A percentile compares a stretch with the other conserved stretches of the same genome.
These are phyloP conservation scores for Epinephelus malabaricus DNA, from an alignment of 2,797 vertebrate genomes.

Conservation along the genomic window DNA sequence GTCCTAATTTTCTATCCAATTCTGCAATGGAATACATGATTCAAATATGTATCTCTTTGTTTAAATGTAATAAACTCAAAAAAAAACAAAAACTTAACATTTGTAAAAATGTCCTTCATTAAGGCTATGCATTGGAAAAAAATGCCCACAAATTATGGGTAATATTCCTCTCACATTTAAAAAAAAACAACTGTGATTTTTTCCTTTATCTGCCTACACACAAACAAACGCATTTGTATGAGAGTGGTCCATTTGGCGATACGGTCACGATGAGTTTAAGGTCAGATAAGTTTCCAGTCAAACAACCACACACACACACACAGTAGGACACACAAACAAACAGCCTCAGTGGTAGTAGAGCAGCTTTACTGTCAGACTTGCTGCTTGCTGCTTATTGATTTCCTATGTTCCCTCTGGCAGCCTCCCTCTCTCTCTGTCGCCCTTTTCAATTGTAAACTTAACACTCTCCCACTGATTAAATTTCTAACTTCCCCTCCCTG, in stretches of 20 bases:
- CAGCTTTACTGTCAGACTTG: constrained; percentile 53
- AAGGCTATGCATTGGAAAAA: background rate
- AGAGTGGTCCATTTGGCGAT: constrained; percentile 10
- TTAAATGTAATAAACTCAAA: too few relatives aligned
- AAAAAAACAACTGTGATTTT: background rate
- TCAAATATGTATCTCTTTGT: too few relatives aligned
- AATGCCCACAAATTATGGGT: background rate
- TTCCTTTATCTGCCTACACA: background rate
- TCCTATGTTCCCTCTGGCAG: constrained; percentile 56
- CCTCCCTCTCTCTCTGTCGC: constrained; percentile 19
- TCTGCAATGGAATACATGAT: too few relatives aligned
- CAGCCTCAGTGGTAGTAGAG: constrained; percentile 45
- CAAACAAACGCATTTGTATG: background rate
- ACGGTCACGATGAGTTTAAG: constrained; percentile 29
- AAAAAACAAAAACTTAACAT: background rate
- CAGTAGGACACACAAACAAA: constrained; percentile 11
- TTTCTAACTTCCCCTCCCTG: constrained; percentile 50
- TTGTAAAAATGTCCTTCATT: background rate
- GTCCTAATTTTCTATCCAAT: too few relatives aligned
- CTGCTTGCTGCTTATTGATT: constrained; percentile 73
- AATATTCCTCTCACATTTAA: background rate
- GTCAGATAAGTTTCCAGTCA: constrained; percentile 30
- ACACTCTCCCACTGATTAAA: constrained; percentile 58
- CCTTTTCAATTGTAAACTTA: constrained; percentile 48
- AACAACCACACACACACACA: constrained; percentile 5